Evolutionary conservation across 2,113 vertebrate genomes (phyloP), one percentile per base, ranked within the genome.

Genomic region (Eulemur rufifrons): DNA sequence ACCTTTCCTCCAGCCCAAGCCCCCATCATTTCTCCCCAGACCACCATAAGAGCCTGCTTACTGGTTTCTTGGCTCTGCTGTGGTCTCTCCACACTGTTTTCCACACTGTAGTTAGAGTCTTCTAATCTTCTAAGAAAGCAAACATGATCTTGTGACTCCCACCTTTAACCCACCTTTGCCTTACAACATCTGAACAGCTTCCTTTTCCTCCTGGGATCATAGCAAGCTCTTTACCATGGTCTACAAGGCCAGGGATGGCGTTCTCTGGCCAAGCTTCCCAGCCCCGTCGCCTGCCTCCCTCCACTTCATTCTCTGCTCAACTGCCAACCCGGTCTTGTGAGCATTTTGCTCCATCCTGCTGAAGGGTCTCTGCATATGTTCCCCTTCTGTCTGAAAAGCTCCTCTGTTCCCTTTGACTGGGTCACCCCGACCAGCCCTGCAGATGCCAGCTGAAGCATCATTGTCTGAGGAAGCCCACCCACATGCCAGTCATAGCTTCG

Each of bases 211-310:
- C 20, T 61, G 25, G 81, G 21, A 74, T 32, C 32, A 39, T 54
- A 32, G 8, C 78, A 45, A 21, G 5, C 45, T 86, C 73, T 64
- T 11, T 13, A 21, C 29, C 23, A 50, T 25, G 37, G 10, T 56
- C 50, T 25, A 23, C 7, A 63, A 42, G 59, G 34, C 13, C 59
- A 5, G 42, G 25, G 2, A 4, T 27, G 42, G 63, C 14, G 39
- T 34, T 34, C 47, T 13, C 4, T 37, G 15, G 32, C 61, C 23
- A 25, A 54, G 21, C 8, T 37, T 13, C 54, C 78, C 13, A 37
- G 18, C 9, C 7, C 5, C 23, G 8, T 34, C 15, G 6, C 3
- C 12, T 1, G 25, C 20, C 32, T n/a, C 29, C 6, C 27, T 69
- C 15, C 13, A 73, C 34, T 74, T 59, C 8, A 2, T 81, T 85